Conservation (phyloP, 2,113 vertebrate species). For the Anguilla japonica region DNA sequence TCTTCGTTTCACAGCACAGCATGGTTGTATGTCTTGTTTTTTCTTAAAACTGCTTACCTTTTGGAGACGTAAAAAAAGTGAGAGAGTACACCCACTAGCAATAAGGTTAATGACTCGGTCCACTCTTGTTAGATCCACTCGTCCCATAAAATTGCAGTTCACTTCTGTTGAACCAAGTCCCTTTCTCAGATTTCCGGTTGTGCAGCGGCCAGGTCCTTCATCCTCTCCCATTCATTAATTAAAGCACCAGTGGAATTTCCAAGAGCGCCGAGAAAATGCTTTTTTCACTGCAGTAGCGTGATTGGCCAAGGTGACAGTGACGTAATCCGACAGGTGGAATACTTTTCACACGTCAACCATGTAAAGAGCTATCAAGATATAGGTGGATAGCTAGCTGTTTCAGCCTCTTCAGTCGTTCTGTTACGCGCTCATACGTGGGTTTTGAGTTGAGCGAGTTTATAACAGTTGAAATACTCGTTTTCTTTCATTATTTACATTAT, state of each 20-base stretch:
- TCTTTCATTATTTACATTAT: too few relatives aligned
- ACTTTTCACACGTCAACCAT: background rate
- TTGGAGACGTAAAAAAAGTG: background rate
- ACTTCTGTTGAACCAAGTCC: background rate
- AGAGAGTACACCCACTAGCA: background rate
- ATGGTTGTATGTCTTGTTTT: background rate
- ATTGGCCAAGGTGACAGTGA: constrained; percentile 33
- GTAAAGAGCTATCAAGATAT: background rate
- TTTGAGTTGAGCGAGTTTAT: background rate
- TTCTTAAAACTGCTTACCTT: background rate
- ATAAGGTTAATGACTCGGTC: background rate
- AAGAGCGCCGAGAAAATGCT: constrained; percentile 7
- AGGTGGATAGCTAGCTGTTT: background rate
- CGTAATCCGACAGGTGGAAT: constrained; percentile 18
- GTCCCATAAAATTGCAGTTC: background rate
- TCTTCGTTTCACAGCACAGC: background rate
- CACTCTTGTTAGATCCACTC: constrained; percentile 26
- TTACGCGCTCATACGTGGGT: background rate
- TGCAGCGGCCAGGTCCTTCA: background rate
- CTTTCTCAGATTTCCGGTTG: background rate
- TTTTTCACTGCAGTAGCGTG: background rate
- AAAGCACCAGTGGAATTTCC: constrained; percentile 26
- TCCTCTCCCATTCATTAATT: constrained; percentile 10
- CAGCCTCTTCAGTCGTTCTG: background rate
- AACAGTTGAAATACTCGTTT: too few relatives aligned